phyloP scores from a whole-genome alignment of 1,140 invertebrate genomes.

The Ditylenchus dipsaci region DNA sequence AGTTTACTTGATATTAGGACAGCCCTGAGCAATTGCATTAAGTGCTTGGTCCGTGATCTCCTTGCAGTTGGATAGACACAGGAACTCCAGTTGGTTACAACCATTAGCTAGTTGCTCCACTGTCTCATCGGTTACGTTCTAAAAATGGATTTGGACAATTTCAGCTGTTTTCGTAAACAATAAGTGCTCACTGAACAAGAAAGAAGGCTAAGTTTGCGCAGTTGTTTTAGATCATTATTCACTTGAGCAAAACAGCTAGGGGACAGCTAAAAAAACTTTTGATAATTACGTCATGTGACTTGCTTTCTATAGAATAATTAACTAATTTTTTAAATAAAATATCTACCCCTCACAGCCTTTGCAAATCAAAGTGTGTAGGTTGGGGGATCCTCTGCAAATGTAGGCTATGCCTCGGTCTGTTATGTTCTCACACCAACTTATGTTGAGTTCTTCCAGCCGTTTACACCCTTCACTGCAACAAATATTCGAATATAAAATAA shows the following conservation, averaged over 20 bases:
- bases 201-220: constrained; percentile 46
- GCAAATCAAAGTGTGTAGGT: constrained; percentile 81
- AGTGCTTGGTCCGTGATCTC: constrained; percentile 83
- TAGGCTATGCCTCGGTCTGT: constrained; percentile 79
- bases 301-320: too few relatives aligned
- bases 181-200: constrained; percentile 45
- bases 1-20: constrained; percentile 38
- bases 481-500: constrained; percentile 15
- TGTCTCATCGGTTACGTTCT: constrained; percentile 76
- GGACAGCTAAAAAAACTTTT: constrained; percentile 58
- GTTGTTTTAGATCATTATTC: constrained; percentile 25
- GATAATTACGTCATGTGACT: background rate
- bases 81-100: constrained; percentile 76
- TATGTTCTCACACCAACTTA: constrained; percentile 91
- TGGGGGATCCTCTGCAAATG: constrained; percentile 77
- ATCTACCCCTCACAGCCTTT: constrained; percentile 82
- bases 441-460: constrained; percentile 78
- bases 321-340: constrained; percentile 61
- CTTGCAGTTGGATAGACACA: constrained; percentile 86
- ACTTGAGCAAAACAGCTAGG: constrained; percentile 66
- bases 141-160: constrained; percentile 7
- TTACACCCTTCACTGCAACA: constrained; percentile 74
- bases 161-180: background rate
- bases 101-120: constrained; percentile 74
- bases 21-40: constrained; percentile 68